These are phyloP conservation scores for Erebia epiphron DNA, from an alignment of 2,888 invertebrate genomes.

Conservation along the genomic window DNA sequence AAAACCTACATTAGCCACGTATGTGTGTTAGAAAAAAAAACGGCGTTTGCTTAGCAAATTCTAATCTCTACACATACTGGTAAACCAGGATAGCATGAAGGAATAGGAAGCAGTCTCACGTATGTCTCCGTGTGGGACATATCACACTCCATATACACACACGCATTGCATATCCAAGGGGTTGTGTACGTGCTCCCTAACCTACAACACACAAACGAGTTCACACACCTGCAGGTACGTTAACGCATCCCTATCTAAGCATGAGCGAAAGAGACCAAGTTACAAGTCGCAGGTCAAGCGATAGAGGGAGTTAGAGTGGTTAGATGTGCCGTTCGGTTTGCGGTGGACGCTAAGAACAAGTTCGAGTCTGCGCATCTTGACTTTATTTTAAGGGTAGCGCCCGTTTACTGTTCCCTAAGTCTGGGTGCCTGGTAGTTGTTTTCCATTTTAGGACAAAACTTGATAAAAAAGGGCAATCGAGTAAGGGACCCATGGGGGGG, in stretches of 20 bases:
- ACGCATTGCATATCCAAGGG: constrained; percentile 73
- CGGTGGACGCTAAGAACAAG: constrained; percentile 59
- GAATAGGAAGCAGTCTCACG: constrained; percentile 65
- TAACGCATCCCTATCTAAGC: constrained; percentile 62
- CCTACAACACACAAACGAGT: constrained; percentile 56
- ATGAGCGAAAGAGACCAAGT: constrained; percentile 60
- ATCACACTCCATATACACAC: constrained; percentile 72
- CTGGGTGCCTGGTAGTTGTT: constrained; percentile 78
- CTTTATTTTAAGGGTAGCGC: constrained; percentile 70
- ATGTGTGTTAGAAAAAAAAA: constrained; percentile 77
- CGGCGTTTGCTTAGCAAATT: constrained; percentile 80
- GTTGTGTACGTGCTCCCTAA: constrained; percentile 67
- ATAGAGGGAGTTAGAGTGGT: constrained; percentile 76
- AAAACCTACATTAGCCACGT: constrained; percentile 56
- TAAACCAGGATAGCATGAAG: constrained; percentile 70
- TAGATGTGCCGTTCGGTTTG: constrained; percentile 58
- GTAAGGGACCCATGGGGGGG: constrained; percentile 21
- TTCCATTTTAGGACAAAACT: constrained; percentile 84
- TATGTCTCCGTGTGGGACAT: constrained; percentile 66
- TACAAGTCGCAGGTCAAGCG: constrained; percentile 43
- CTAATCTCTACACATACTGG: constrained; percentile 83
- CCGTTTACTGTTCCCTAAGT: constrained; percentile 55
- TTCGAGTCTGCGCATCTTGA: constrained; percentile 78
- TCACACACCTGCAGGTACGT: constrained; percentile 49
- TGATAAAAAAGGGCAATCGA: constrained; percentile 76